phyloP scores from a whole-genome alignment of 1,140 invertebrate genomes.

The Penaeus vannamei region DNA sequence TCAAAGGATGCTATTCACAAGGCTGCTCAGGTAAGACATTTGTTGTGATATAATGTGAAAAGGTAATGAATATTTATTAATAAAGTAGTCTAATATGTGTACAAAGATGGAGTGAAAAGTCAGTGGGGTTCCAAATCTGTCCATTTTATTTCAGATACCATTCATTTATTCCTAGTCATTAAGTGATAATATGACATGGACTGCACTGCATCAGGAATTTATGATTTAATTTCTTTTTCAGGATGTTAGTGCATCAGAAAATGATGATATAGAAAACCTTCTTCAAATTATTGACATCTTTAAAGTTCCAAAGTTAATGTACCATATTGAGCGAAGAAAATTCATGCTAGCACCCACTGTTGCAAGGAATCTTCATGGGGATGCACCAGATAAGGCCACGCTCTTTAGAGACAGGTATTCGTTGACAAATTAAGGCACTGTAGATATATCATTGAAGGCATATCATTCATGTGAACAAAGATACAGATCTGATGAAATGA shows the following conservation, averaged over 20 bases:
- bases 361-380: constrained; percentile 77
- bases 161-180: no score
- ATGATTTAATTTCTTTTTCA: constrained; percentile 68
- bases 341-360: constrained; percentile 77
- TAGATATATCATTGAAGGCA: not conserved
- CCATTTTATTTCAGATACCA: no score
- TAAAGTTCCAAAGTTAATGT: constrained; percentile 84
- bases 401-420: constrained; percentile 80
- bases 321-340: constrained; percentile 84
- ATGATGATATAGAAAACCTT: constrained; percentile 84
- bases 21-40: constrained; percentile 78
- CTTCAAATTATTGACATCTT: constrained; percentile 87
- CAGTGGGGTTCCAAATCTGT: no score
- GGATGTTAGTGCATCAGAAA: constrained; percentile 80
- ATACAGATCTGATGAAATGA: no score
- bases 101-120: no score
- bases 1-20: constrained; percentile 81
- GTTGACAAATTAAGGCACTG: not conserved
- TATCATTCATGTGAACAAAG: no score
- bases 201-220: not conserved
- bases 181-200: no score
- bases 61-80: not conserved
- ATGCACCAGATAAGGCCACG: constrained; percentile 80
- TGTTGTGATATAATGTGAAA: not conserved
- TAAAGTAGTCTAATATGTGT: no score